Conservation (phyloP, 2,888 invertebrate species). For the Athripsodes cinereus region DNA sequence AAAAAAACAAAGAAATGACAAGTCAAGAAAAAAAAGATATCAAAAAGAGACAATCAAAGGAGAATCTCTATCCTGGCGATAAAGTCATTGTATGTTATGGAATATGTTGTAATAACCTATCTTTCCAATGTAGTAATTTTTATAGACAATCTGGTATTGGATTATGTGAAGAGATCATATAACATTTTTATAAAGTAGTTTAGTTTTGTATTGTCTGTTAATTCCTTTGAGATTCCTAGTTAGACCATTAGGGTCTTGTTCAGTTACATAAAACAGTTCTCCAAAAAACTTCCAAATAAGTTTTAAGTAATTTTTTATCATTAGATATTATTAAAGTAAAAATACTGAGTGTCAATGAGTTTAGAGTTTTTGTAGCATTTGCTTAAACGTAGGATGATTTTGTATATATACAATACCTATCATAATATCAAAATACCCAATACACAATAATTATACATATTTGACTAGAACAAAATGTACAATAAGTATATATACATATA, state of each 20-base stretch:
- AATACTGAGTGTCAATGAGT: not conserved
- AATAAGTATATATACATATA: not conserved
- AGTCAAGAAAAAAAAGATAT: too few relatives aligned
- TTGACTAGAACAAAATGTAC: not conserved
- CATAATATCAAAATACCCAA: too few relatives aligned
- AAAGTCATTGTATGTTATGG: too few relatives aligned
- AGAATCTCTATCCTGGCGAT: too few relatives aligned
- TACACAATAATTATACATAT: not conserved
- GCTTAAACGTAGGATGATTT: not conserved
- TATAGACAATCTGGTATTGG: not conserved
- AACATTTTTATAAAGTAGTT: not conserved
- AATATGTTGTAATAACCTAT: too few relatives aligned
- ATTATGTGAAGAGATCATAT: not conserved
- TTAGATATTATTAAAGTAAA: too few relatives aligned
- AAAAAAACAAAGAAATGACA: too few relatives aligned
- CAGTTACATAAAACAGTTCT: too few relatives aligned
- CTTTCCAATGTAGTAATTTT: too few relatives aligned
- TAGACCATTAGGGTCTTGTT: slow-evolving; percentile 4
- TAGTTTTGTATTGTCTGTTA: slow-evolving; percentile 1
- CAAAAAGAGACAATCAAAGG: too few relatives aligned
- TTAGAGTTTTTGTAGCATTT: not conserved
- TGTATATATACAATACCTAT: not conserved
- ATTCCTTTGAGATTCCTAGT: not conserved
- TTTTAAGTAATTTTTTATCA: too few relatives aligned
- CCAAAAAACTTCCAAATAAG: too few relatives aligned